Conservation (phyloP, 2,888 invertebrate species). For the Dryobotodes eremita region DNA sequence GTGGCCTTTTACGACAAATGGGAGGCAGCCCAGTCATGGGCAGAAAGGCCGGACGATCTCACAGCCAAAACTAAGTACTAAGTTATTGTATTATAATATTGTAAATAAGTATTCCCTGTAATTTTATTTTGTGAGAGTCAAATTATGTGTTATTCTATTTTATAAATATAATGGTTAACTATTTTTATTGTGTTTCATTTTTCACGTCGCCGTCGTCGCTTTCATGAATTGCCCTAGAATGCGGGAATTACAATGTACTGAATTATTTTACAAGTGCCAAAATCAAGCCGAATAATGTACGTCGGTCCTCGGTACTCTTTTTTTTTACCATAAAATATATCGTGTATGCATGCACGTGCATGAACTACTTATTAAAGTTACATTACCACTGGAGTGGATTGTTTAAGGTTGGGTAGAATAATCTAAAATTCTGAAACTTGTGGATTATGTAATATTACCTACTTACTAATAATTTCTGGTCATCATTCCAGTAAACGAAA, state of each 20-base stretch:
- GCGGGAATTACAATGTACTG: too few relatives aligned
- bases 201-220: background rate
- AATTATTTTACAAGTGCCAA: too few relatives aligned
- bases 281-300: background rate
- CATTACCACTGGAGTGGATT: background rate
- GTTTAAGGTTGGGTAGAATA: background rate
- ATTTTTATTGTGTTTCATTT: slow-evolving; percentile 36
- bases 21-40: slow-evolving; percentile 96
- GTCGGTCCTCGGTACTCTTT: background rate
- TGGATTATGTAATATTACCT: slow-evolving; percentile 15
- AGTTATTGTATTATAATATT: slow-evolving; percentile 38
- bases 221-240: background rate
- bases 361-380: background rate
- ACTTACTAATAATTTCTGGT: background rate
- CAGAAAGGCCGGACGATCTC: slow-evolving; percentile 91
- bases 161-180: slow-evolving; percentile 49
- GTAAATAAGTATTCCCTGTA: slow-evolving; percentile 60
- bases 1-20: slow-evolving; percentile 95
- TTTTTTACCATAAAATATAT: background rate
- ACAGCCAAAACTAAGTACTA: slow-evolving; percentile 85
- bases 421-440: background rate
- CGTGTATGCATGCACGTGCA: background rate
- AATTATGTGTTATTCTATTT: slow-evolving; percentile 50
- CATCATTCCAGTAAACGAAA: slow-evolving; percentile 13
- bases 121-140: slow-evolving; percentile 46